A percentile compares a stretch with the other conserved stretches of the same genome.
Conservation (phyloP, 1,140 invertebrate genomes). For the Leptinotarsa texana region DNA sequence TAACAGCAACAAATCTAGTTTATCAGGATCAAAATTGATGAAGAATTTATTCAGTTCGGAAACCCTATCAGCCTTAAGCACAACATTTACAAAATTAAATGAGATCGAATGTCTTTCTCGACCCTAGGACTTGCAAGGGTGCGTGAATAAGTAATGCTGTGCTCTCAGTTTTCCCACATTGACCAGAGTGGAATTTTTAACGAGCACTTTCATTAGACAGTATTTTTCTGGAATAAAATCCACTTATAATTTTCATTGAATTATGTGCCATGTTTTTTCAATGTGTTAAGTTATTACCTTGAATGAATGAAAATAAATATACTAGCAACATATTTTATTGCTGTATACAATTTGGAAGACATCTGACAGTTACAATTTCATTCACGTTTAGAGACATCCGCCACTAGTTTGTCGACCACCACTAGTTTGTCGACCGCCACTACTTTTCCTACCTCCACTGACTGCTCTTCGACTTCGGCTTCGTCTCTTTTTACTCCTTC, state of each 20-base stretch:
- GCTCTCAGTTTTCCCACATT: background rate
- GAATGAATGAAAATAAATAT: too few species aligned
- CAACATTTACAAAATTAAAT: background rate
- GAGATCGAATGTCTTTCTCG: background rate
- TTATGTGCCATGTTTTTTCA: too few species aligned
- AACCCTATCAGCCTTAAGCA: background rate
- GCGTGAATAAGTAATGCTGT: background rate
- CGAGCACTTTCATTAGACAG: background rate
- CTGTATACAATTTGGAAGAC: too few species aligned
- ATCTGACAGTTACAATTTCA: background rate
- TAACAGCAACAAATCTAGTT: background rate
- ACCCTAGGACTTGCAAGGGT: background rate
- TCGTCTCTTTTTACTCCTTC: background rate
- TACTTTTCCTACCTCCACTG: constrained; percentile 1
- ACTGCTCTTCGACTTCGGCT: background rate
- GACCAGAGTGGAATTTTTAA: background rate
- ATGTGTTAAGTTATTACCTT: too few species aligned
- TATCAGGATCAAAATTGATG: background rate
- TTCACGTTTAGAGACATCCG: background rate
- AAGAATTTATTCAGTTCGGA: background rate
- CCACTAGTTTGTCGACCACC: background rate
- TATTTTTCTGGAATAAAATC: too few species aligned
- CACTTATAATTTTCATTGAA: too few species aligned
- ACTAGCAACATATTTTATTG: too few species aligned
- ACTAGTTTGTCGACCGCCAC: background rate